These are phyloP conservation scores for Hystrix cristata DNA, from an alignment of 2,113 vertebrate species.

Conservation along the genomic window DNA sequence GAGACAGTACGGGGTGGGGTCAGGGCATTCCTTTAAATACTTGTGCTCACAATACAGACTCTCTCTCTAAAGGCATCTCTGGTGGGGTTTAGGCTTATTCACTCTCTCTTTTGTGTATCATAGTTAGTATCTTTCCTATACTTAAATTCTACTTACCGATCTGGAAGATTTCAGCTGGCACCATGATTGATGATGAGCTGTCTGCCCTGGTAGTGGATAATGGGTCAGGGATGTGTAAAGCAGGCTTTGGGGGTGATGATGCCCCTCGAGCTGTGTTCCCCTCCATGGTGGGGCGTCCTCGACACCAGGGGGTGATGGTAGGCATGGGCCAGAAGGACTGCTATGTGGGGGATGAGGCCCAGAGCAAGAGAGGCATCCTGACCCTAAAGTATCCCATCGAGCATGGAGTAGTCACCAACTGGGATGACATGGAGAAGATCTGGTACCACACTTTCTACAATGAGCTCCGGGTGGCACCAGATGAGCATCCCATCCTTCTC, in stretches of 20 bases:
- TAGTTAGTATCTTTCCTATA: not conserved
- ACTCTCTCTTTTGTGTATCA: not conserved
- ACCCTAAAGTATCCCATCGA: conserved; percentile 88
- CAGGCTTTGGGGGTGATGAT: conserved; percentile 87
- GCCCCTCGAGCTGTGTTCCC: conserved; percentile 87
- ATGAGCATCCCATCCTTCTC: conserved; percentile 90
- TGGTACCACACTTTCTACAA: conserved; percentile 88
- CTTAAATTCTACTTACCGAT: not conserved
- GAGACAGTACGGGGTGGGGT: conserved; percentile 15
- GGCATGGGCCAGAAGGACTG: conserved; percentile 89
- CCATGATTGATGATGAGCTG: conserved; percentile 85
- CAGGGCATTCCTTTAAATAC: conserved; percentile 71
- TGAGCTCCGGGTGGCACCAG: conserved; percentile 85
- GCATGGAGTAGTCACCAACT: conserved; percentile 86
- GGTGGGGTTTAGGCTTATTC: not conserved
- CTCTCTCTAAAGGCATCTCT: not conserved
- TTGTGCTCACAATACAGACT: not conserved
- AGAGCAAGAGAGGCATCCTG: conserved; percentile 89
- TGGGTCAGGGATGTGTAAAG: conserved; percentile 87
- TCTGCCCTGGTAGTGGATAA: conserved; percentile 89
- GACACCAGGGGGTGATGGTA: conserved; percentile 88
- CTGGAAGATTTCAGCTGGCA: not conserved
- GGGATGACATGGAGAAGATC: conserved; percentile 92
- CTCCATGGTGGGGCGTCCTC: conserved; percentile 88
- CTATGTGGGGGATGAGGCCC: conserved; percentile 88